Evolutionary conservation across 2,888 invertebrate genomes (phyloP), one percentile per base, ranked within the genome.

Genomic region (Allygus modestus): DNA sequence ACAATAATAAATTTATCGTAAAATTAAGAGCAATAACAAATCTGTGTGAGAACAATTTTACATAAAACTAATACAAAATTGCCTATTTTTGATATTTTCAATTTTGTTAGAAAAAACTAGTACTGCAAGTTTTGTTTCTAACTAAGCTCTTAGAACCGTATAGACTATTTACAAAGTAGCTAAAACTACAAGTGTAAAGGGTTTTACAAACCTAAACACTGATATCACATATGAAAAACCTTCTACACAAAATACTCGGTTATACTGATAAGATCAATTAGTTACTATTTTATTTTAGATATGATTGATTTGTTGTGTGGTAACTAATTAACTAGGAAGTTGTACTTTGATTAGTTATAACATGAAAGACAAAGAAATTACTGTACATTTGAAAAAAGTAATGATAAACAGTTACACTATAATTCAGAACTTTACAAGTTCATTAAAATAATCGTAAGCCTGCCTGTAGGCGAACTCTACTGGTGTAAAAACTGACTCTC

Each of bases 171-270:
- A 54, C 54, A 54, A 23, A 23, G 12, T 31, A 65, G 31, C 65
- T 31, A 65, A 58, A 65, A 4, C 31, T 65, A 28, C 28, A 17
- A 28, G 17, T 65, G 26, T 65, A 17, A 58, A 20, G 4, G 28
- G 28, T 65, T 65, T 65, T 58, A 58, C 0, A 65, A 65, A 65
- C 65, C 31, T 65, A 15, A 65, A 65, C 65, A 28, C 31, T 28
- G 65, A 65, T 65, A 65, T 65, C 65, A 65, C 65, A 65, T 5
- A 15, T 31, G 58, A 23, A 58, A 26, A 65, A 15, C 31, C 15
- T 28, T 31, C 31, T 65, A 12, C 58, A 28, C 15, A 26, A 58
- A 58, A 58, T 31, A 65, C 65, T 65, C 28, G 9, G 7, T n/a
- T 23, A 58, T 58, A 58, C 58, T 58, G 58, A 65, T 65, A 28